Evolutionary conservation across 1,140 invertebrate genomes (phyloP).

Genomic region (Anadara kagoshimensis): DNA sequence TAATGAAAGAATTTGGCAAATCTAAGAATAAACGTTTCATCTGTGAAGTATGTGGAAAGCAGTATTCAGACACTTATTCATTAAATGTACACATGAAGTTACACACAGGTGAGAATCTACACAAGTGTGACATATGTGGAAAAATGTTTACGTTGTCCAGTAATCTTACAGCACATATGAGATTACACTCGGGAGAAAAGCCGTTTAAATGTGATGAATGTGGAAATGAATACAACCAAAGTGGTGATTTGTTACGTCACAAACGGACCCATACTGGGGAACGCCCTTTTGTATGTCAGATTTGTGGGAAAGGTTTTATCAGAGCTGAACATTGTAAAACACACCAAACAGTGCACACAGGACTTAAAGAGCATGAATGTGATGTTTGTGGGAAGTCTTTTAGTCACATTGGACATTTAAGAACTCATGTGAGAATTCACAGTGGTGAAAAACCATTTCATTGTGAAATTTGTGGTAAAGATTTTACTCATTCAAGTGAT

Average conservation of each 20-base stretch:
- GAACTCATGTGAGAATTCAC: background rate
- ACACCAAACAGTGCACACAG: conserved; percentile 66
- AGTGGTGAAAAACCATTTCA: conserved; percentile 1
- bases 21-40: too few species aligned
- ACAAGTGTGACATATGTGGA: conserved; percentile 10
- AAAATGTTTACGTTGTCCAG: background rate
- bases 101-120: conserved; percentile 7
- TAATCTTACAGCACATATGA: conserved; percentile 5
- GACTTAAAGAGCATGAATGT: background rate
- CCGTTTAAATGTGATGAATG: conserved; percentile 11
- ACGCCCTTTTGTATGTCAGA: conserved; percentile 12
- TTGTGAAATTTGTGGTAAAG: background rate
- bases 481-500: background rate
- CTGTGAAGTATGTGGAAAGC: background rate
- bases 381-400: conserved; percentile 1
- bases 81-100: background rate
- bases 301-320: conserved; percentile 6
- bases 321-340: background rate
- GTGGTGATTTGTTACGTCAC: background rate
- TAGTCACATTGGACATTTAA: background rate
- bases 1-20: too few species aligned
- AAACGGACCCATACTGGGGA: conserved; percentile 14
- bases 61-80: background rate
- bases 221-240: conserved; percentile 15
- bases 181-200: conserved; percentile 23